phyloP scores from a whole-genome alignment of 2,113 vertebrate genomes.

The Myodes glareolus region DNA sequence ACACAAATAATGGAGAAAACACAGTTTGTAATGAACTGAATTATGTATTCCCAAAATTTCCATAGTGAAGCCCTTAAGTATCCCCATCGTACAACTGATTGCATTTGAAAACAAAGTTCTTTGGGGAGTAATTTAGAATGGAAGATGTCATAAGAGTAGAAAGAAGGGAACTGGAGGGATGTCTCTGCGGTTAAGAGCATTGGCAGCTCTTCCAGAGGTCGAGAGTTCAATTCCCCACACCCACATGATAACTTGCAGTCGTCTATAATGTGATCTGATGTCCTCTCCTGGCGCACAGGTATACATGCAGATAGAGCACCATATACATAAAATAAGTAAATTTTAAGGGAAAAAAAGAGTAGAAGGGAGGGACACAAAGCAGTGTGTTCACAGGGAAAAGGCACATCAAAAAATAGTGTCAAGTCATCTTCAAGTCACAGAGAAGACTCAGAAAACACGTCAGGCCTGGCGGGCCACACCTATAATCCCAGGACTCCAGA shows the following conservation, averaged over 20 bases:
- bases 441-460: background rate
- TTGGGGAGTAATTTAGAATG: background rate
- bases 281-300: too few relatives aligned
- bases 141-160: background rate
- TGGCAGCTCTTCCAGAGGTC: too few relatives aligned
- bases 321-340: too few relatives aligned
- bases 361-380: background rate
- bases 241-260: too few relatives aligned
- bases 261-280: too few relatives aligned
- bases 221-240: too few relatives aligned
- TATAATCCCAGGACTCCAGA: too few relatives aligned
- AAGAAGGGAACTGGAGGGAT: background rate
- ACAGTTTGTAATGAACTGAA: background rate
- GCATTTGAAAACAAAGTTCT: background rate
- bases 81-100: background rate
- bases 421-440: background rate
- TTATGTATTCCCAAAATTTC: background rate
- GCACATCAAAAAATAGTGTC: background rate
- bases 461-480: background rate
- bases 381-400: background rate
- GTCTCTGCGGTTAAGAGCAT: too few relatives aligned
- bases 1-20: background rate
- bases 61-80: background rate
- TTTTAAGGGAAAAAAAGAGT: too few relatives aligned
- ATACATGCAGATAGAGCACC: too few relatives aligned